Base-by-base conservation (phyloP, 2,113 vertebrate species). In the Brachypodius melanocephalos region DNA sequence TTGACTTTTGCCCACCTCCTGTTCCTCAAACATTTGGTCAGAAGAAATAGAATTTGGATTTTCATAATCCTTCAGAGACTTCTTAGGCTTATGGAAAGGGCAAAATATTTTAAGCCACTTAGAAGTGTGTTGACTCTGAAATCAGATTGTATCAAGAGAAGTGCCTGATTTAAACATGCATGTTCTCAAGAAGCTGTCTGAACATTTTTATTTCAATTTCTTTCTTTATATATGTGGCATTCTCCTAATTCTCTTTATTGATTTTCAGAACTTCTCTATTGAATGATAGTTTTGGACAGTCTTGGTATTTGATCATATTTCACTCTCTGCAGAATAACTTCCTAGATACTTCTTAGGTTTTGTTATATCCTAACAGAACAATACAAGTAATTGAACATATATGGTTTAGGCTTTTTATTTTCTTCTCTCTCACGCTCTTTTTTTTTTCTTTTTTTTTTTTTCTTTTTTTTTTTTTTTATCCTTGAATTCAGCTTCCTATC, bases 1-100 rank as follows among this genome's bases (percentile, higher is more conserved):
- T 57, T 91, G 65, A 89, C 80, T 93, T 92, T 84, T 92, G n/a
- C 66, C 36, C 40, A 81, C n/a, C 42, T 91, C 52, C 57, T 75
- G 49, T 78, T 95, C n/a, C n/a, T 89, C 61, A 92, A 84, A 89
- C 31, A 93, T 89, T 89, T 94, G 73, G 69, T 92, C 84, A 95
- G 66, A 87, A 90, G 86, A 89, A 87, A 89, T 31, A 81, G 48
- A 74, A 87, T 88, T 92, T 52, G 65, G 31, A 78, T 85, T 91
- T 90, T 82, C 69, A 54, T 87, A 87, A 96, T 89, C 65, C 59
- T 82, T 63, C 48, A 59, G 52, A 26, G 92, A 74, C 52, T 93
- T 88, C 68, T 90, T 54, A 80, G 45, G 55, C 36, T 74, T 92
- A 55, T 29, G 49, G 77, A 91, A 95, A 91, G 74, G 54, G 62